These are phyloP conservation scores for Ametastegia equiseti DNA, from an alignment of 2,888 invertebrate species.

Conservation along the genomic window DNA sequence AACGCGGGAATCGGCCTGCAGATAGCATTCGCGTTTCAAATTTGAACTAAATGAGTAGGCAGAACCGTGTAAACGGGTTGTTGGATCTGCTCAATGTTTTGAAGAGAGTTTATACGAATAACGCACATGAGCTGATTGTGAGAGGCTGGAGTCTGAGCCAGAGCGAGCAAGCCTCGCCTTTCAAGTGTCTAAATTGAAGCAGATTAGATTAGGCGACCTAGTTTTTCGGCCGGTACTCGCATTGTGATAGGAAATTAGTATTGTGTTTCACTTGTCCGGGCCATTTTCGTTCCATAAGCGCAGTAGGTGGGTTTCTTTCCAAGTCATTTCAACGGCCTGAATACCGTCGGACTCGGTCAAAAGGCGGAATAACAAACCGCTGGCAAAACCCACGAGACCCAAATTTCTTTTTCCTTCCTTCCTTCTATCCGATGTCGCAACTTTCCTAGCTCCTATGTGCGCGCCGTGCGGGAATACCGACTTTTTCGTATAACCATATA, in stretches of 20 bases:
- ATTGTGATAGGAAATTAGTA: constrained; percentile 44
- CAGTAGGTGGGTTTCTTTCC: not conserved
- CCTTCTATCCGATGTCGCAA: no score
- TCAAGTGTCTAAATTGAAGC: constrained; percentile 48
- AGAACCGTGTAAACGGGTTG: not conserved
- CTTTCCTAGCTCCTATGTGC: no score
- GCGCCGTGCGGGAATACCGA: not conserved
- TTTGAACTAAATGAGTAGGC: not conserved
- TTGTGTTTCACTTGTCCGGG: constrained; percentile 37
- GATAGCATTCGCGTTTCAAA: not conserved
- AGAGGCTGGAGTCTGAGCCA: not conserved
- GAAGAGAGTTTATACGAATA: constrained; percentile 1
- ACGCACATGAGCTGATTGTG: not conserved
- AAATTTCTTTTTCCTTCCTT: no score
- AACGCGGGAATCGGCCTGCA: not conserved
- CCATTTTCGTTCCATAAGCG: not conserved
- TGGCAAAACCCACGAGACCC: no score
- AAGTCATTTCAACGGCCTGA: no score
- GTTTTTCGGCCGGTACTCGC: constrained; percentile 15
- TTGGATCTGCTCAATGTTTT: not conserved
- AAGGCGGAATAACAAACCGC: not conserved
- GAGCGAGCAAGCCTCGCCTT: constrained; percentile 49
- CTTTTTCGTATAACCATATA: not conserved
- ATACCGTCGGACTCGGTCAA: no score
- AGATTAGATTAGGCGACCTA: constrained; percentile 48